Evolutionary conservation across 2,888 invertebrate genomes (phyloP), one percentile per base, ranked within the genome.

Genomic region (Zhuqinia jingwanae): DNA sequence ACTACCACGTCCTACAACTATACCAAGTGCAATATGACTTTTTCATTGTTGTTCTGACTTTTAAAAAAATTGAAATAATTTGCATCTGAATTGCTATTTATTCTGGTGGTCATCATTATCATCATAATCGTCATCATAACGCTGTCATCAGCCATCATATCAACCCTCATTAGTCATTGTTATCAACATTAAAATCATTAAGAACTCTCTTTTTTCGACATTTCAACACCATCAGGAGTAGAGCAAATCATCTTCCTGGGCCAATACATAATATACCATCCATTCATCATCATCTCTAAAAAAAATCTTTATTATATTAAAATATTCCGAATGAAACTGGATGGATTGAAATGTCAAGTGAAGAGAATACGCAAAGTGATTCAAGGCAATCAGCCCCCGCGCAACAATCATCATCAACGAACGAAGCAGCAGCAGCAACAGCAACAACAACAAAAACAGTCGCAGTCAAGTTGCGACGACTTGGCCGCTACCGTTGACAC

Each of bases 281-380:
- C 36, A 36, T 36, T 8, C 36, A n/a, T n/a, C 36, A 15, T 17
- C n/a, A 30, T 36, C n/a, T n/a, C 5, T 36, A 42, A 6, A n/a
- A 45, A 30, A n/a, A 15, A 1, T 11, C 8, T 63, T 42, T 45
- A 58, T 20, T 36, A n/a, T 42, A 30, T 17, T 25, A 65, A 53
- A 76, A 25, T 53, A 73, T 60, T 85, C 85, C 85, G 85, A 85
- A 85, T 85, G 85, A 85, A 85, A 85, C 65, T 85, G 50, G 85
- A 85, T 85, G 85, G 80, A 63, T 60, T 85, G 79, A 85, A 80
- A 85, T 85, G 85, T 80, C 85, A 79, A 79, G 85, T 85, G 63
- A 77, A 79, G 70, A 73, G 85, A 80, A 80, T 85, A 65, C 78
- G 85, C 17, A 85, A 85, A 63, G 80, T 85, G 42, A 85, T 85